Evolutionary conservation across 2,888 invertebrate genomes (phyloP).

Genomic region (Emesis russula): DNA sequence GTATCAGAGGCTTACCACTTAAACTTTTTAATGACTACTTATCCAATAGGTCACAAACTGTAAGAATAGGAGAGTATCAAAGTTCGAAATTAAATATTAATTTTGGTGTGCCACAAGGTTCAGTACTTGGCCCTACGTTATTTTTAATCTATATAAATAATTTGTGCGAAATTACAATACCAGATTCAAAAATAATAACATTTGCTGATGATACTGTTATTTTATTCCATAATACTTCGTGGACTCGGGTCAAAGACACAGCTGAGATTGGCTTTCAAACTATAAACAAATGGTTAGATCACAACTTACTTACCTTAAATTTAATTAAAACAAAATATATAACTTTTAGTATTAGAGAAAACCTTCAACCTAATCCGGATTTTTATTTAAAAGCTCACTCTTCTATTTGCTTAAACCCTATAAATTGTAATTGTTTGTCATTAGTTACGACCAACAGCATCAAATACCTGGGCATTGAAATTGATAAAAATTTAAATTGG

Average conservation of each 20-base stretch:
- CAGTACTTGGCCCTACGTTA: not conserved
- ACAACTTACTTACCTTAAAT: constrained; percentile 22
- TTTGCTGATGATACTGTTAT: constrained; percentile 17
- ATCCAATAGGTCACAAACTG: not conserved
- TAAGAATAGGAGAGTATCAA: not conserved
- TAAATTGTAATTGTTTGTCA: not conserved
- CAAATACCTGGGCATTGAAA: not conserved
- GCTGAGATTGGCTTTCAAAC: not conserved
- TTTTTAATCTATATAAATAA: not conserved
- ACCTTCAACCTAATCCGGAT: too few species aligned
- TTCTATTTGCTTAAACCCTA: not conserved
- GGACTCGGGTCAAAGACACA: not conserved
- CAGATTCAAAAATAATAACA: constrained; percentile 14
- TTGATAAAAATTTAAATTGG: not conserved
- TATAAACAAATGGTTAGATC: not conserved
- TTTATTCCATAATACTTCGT: not conserved
- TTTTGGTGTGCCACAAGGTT: constrained; percentile 14
- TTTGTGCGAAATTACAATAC: not conserved
- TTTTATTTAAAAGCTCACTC: not conserved
- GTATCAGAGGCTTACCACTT: not conserved
- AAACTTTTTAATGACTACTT: not conserved
- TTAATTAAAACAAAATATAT: constrained; percentile 4
- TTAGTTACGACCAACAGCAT: not conserved
- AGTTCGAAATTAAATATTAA: not conserved
- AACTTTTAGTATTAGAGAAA: too few species aligned